phyloP scores from a whole-genome alignment of 2,113 vertebrate species.

The Herpailurus yagouaroundi region DNA sequence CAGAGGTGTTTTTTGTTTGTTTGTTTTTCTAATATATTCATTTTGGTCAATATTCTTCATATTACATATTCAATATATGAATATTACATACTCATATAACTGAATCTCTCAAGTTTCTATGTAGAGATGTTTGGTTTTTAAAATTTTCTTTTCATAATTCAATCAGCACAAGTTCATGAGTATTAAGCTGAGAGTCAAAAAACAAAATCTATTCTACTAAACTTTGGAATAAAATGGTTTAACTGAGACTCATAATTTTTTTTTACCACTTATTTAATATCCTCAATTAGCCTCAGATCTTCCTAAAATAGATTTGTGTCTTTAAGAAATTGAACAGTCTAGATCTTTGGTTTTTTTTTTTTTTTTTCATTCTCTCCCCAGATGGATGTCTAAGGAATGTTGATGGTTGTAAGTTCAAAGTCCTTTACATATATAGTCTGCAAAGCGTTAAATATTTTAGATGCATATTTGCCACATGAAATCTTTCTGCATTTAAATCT shows the following conservation, averaged over 20 bases:
- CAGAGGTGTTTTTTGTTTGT: neutral
- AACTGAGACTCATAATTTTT: neutral
- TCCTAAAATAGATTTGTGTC: neutral
- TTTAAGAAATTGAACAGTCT: neutral
- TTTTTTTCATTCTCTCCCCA: neutral
- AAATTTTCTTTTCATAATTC: neutral
- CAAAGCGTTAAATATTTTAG: conserved; percentile 66
- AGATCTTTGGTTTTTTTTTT: neutral
- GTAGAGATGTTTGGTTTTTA: neutral
- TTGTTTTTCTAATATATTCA: conserved; percentile 40
- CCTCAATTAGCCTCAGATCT: neutral
- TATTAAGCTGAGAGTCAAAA: neutral
- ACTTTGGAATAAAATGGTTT: neutral
- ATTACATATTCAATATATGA: too few species aligned
- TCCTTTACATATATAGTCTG: conserved; percentile 6
- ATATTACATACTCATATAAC: too few species aligned
- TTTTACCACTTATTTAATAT: neutral
- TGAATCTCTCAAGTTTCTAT: conserved; percentile 11
- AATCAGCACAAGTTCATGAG: neutral
- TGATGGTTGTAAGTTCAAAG: conserved; percentile 53
- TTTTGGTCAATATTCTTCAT: neutral
- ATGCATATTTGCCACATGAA: conserved; percentile 43
- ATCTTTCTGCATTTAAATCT: conserved; percentile 66
- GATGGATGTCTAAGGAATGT: neutral
- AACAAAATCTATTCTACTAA: neutral